Conservation (phyloP, 2,888 invertebrate genomes). For the Tortricodes alternella region DNA sequence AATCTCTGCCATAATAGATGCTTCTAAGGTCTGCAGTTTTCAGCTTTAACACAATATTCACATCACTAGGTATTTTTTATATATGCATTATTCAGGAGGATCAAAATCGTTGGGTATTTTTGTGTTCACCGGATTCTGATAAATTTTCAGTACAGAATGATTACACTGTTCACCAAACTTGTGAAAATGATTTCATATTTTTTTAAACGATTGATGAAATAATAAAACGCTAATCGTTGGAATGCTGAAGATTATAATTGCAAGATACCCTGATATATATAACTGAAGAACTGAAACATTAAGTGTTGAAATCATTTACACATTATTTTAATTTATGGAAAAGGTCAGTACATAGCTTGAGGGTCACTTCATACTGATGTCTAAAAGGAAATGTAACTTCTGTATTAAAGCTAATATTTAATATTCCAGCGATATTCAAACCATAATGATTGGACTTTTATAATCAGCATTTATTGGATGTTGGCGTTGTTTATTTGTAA, state of each 20-base stretch:
- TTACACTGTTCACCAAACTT: slow-evolving; percentile 64
- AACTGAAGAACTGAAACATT: slow-evolving; percentile 17
- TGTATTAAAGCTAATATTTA: slow-evolving; percentile 81
- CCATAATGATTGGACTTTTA: slow-evolving; percentile 76
- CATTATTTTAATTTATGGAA: slow-evolving; percentile 53
- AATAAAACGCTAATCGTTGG: slow-evolving; percentile 40
- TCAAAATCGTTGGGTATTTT: slow-evolving; percentile 46
- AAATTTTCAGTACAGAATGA: slow-evolving; percentile 74
- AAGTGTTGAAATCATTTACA: slow-evolving; percentile 52
- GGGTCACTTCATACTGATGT: slow-evolving; percentile 70
- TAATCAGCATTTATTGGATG: slow-evolving; percentile 75
- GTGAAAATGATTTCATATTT: slow-evolving; percentile 61
- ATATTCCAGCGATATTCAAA: slow-evolving; percentile 81
- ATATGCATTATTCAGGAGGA: slow-evolving; percentile 41
- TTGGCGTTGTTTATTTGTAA: slow-evolving; percentile 75
- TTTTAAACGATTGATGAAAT: slow-evolving; percentile 35
- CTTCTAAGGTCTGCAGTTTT: slow-evolving; percentile 39
- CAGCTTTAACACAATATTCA: slow-evolving; percentile 41
- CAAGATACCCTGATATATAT: slow-evolving; percentile 24
- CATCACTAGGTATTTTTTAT: slow-evolving; percentile 49
- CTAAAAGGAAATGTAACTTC: slow-evolving; percentile 62
- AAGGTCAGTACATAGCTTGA: slow-evolving; percentile 77
- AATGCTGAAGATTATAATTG: slow-evolving; percentile 38
- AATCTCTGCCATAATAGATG: slow-evolving; percentile 54
- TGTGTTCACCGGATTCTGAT: slow-evolving; percentile 74